Base-by-base conservation (phyloP, 2,797 vertebrate species). In the Phalloptychus januarius region DNA sequence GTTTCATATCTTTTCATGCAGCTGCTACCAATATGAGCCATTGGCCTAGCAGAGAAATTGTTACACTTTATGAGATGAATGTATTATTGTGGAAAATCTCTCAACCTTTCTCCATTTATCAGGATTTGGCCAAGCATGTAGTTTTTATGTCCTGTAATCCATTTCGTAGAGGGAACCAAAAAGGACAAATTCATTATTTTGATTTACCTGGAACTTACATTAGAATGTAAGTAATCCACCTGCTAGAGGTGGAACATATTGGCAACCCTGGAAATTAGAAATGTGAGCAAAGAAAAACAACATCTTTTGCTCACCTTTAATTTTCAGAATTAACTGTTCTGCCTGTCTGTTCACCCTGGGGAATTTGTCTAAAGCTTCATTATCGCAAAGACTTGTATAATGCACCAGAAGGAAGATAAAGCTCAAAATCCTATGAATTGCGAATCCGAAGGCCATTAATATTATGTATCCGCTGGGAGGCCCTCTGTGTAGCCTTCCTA, bases 201-300 rank as follows among this genome's bases (percentile, higher is more conserved):
- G 90, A 94, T 92, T 92, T 91, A 93, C 79, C 80, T 80, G 72
- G 70, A 80, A 78, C 72, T 80, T 70, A 76, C 81, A 86, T 91
- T 84, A 81, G 77, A 83, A 72, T 40, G 70, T 48, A 85, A 92
- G 78, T 81, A 87, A 89, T 91, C 81, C 76, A 69, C 85, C 76
- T 58, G 44, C 11, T 50, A 72, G 79, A 84, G 84, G 69, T 81
- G 81, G 79, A 79, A 82, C 79, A 83, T 82, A 76, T 54, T 85
- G 77, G 78, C 84, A 79, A 78, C 85, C 70, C 82, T 75, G 79
- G 83, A 91, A 85, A 92, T 79, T 7, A 85, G 58, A 87, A 76
- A 89, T 67, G 50, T 52, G 50, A 52, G 23, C 48, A 16, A 46
- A 52, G 25, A 52, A 52, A 23, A 75, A 76, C 23, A 82, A 89